Base-by-base conservation (phyloP, 1,140 invertebrate species). In the Zaprionus camerounensis region DNA sequence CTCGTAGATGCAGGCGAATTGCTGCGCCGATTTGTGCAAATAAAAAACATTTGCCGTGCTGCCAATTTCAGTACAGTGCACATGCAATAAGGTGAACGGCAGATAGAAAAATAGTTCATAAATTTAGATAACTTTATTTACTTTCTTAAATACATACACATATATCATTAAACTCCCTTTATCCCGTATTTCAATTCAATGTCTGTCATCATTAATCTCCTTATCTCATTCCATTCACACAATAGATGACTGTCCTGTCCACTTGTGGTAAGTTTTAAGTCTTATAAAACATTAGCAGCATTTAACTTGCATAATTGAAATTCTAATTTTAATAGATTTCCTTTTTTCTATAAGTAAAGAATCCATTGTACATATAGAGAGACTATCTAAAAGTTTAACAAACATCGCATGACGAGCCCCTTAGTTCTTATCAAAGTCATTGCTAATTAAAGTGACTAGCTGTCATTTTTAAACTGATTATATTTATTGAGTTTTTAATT, bases 1-100 rank as follows among this genome's bases (percentile, higher is more conserved):
- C 44, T 20, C 17, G 46, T 24, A 51, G 46, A 20, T 51, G 46
- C 46, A 51, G 46, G 46, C 44, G 20, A 49, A 49, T 22, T 49
- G 20, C 22, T 51, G 46, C 46, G 46, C 3, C 20, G 46, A 51
- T 51, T 51, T 49, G 20, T 20, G 17, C 11, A 49, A 49, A 49
- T 49, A 22, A 17, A 17, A 46, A 17, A 46, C 17, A 34, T 51
- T 51, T 24, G 46, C 12, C 22, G 13, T 24, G 17, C 46, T 13
- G 20, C 46, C 46, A 51, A 51, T 51, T 51, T 51, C 1, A 22
- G 46, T 51, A 51, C 46, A 51, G 46, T 51, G 20, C 11, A 24
- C 20, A 22, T 7, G 6, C 7, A 7, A 17, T 46, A 46, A 17
- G 17, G 41, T 46, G 41, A 17, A 46, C n/a, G 6, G 5, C 2